Base-by-base conservation (phyloP, 2,888 invertebrate species). In the Frankliniella intonsa region DNA sequence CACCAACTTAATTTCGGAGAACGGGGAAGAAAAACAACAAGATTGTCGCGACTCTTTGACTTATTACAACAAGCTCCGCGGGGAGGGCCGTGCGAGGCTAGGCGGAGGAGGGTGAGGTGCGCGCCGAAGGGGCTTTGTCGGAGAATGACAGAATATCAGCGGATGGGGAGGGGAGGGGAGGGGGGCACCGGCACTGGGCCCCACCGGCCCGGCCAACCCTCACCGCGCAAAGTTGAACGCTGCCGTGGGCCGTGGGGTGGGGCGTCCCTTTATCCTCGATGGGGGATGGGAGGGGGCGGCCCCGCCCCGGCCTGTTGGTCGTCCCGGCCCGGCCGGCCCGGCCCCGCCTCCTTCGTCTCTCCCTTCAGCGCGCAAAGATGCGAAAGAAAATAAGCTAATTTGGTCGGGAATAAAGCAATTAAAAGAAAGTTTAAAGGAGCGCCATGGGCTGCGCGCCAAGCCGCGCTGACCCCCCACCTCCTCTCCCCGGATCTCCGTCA, bases 351-450 rank as follows among this genome's bases (percentile, higher is more conserved):
- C 69, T 76, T 76, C 25, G 69, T 76, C 25, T 76, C 25, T 76
- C 69, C 69, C 69, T 76, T 76, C 69, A 76, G 69, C 69, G 69
- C 22, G 69, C 69, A 76, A 76, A 76, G 69, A 76, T 76, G 69
- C 69, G 69, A 76, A 76, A 76, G 69, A 76, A 76, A 76, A 76
- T 76, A 76, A 76, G 69, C 69, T 76, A 76, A 76, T 76, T 76
- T 76, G 69, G 69, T 76, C 25, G 25, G 69, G 69, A 76, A 76
- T 76, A 76, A 76, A 76, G 69, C 69, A 76, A 76, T 76, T 76
- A 76, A 76, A 76, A 76, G 25, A 76, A 76, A 76, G 69, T 76
- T 76, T 76, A 76, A 76, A 76, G 69, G 69, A 76, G 69, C 69
- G 69, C 69, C 69, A 22, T 25, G 69, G 25, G 69, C 69, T 22